These are phyloP conservation scores for Ormyrus thymus DNA, from an alignment of 2,888 invertebrate species.

Conservation along the genomic window DNA sequence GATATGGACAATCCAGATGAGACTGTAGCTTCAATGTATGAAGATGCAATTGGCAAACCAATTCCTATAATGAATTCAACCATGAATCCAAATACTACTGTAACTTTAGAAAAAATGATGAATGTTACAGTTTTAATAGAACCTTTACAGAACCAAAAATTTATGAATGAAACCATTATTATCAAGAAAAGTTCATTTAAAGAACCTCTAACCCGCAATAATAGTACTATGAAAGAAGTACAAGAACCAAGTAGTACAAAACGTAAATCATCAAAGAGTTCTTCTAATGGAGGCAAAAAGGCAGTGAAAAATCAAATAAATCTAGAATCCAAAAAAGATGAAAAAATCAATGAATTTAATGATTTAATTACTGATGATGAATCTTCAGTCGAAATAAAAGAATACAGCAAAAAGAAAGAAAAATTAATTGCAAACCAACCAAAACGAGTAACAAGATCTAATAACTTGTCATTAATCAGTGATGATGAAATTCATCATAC, in stretches of 20 bases:
- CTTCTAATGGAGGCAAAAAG: not conserved
- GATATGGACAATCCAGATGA: slow-evolving; percentile 58
- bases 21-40: slow-evolving; percentile 70
- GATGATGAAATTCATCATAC: slow-evolving; percentile 62
- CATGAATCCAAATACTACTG: slow-evolving; percentile 65
- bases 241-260: slow-evolving; percentile 18
- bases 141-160: slow-evolving; percentile 55
- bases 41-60: slow-evolving; percentile 70
- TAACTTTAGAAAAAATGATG: slow-evolving; percentile 62
- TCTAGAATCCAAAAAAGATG: slow-evolving; percentile 22
- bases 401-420: slow-evolving; percentile 48
- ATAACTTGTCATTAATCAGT: slow-evolving; percentile 51
- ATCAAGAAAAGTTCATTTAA: slow-evolving; percentile 57
- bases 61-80: slow-evolving; percentile 70
- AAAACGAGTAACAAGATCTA: slow-evolving; percentile 53
- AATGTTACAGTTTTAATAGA: slow-evolving; percentile 68
- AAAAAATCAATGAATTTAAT: slow-evolving; percentile 59
- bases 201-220: slow-evolving; percentile 35
- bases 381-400: slow-evolving; percentile 66
- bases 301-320: not conserved
- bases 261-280: slow-evolving; percentile 2
- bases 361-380: slow-evolving; percentile 71
- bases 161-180: slow-evolving; percentile 66
- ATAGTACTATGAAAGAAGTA: slow-evolving; percentile 38
- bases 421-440: slow-evolving; percentile 34